Conservation (phyloP, 2,113 vertebrate genomes). For the Corapipo altera region DNA sequence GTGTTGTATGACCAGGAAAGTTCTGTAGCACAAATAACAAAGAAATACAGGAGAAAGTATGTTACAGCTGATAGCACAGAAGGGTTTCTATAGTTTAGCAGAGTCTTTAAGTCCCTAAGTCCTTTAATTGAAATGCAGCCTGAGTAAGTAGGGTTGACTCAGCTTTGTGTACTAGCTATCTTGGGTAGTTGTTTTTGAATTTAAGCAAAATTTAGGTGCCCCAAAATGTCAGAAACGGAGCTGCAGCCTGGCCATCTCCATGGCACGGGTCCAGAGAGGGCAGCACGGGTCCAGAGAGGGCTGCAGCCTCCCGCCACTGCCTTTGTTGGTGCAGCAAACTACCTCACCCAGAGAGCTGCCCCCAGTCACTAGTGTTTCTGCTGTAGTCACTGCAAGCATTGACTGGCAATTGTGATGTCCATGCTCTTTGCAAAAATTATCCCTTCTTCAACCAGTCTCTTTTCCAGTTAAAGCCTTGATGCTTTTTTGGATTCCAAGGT, state of each 20-base stretch:
- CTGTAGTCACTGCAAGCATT: not conserved
- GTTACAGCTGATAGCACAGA: not conserved
- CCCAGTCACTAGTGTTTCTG: not conserved
- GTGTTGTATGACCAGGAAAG: not conserved
- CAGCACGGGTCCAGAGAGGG: too few species aligned
- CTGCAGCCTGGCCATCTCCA: not conserved
- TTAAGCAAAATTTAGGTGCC: not conserved
- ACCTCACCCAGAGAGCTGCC: not conserved
- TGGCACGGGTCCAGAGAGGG: not conserved
- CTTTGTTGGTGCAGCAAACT: not conserved
- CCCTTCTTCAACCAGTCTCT: not conserved
- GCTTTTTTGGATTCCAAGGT: not conserved
- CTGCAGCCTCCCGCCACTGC: accelerated
- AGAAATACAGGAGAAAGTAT: not conserved
- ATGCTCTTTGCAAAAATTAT: not conserved
- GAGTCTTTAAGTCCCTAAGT: not conserved
- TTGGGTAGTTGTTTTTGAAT: not conserved
- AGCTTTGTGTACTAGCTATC: not conserved
- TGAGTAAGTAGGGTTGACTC: not conserved
- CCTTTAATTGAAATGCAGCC: not conserved
- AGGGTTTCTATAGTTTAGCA: not conserved
- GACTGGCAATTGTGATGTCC: not conserved
- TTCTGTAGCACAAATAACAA: not conserved
- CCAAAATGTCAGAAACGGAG: not conserved
- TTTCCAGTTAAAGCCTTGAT: not conserved